Evolutionary conservation across 2,113 vertebrate species (phyloP).

Genomic region (Rutilus rutilus): DNA sequence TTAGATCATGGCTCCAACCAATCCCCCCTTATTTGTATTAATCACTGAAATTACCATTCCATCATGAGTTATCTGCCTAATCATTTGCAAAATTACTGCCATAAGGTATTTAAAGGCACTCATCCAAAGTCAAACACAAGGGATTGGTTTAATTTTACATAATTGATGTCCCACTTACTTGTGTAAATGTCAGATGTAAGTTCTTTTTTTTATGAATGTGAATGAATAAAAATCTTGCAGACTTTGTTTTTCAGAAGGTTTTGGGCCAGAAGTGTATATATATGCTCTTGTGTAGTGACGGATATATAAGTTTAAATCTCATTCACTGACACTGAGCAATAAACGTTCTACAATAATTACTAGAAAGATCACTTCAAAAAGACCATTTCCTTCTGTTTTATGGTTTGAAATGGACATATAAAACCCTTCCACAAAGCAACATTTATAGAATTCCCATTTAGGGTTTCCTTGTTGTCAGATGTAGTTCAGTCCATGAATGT

Average conservation of each 20-base stretch:
- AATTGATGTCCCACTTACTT: slow-evolving; percentile 27
- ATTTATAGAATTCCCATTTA: neutral
- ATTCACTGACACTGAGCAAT: neutral
- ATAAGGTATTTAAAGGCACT: slow-evolving; percentile 32
- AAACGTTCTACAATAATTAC: neutral
- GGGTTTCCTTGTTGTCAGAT: neutral
- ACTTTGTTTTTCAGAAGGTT: neutral
- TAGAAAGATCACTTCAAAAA: neutral
- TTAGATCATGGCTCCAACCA: slow-evolving; percentile 3
- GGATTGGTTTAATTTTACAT: slow-evolving; percentile 32
- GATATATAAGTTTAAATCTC: neutral
- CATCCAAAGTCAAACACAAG: slow-evolving; percentile 34
- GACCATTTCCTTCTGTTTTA: neutral
- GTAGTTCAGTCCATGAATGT: neutral
- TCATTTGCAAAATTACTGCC: slow-evolving; percentile 31
- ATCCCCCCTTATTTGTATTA: slow-evolving; percentile 27
- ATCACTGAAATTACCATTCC: slow-evolving; percentile 21
- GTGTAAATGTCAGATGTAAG: slow-evolving; percentile 28
- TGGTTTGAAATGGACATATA: neutral
- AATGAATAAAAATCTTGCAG: neutral
- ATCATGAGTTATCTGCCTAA: slow-evolving; percentile 24
- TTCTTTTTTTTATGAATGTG: neutral
- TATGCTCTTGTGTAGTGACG: neutral
- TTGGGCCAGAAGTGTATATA: neutral
- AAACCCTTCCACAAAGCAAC: neutral